A percentile compares a stretch with the other conserved stretches of the same genome.
These are phyloP conservation scores for Nymphalis urticae DNA, from an alignment of 2,888 invertebrate genomes.

Conservation along the genomic window DNA sequence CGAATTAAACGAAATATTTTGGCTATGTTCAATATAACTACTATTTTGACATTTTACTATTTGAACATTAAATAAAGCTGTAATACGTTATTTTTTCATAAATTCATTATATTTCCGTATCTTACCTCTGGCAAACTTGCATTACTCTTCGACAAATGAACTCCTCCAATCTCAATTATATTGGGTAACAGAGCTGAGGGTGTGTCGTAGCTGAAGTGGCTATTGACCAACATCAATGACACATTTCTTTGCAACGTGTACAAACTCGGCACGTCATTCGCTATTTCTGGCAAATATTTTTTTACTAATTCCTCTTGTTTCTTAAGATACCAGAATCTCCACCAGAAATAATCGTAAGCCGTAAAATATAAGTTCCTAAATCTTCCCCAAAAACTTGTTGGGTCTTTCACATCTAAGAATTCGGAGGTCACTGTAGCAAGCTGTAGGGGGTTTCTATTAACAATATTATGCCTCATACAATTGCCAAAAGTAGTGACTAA, in stretches of 20 bases:
- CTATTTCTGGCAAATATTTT: conserved; percentile 62
- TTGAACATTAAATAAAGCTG: too few species aligned
- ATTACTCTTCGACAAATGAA: conserved; percentile 68
- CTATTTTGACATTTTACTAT: too few species aligned
- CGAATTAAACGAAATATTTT: too few species aligned
- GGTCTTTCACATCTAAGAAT: conserved; percentile 64
- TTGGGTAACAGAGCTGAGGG: conserved; percentile 78
- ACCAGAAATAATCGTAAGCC: conserved; percentile 66
- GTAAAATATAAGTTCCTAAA: conserved; percentile 74
- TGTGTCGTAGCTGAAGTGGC: conserved; percentile 74
- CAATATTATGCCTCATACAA: conserved; percentile 69
- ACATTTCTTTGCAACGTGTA: conserved; percentile 65
- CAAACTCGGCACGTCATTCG: conserved; percentile 63
- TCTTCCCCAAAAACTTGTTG: conserved; percentile 78
- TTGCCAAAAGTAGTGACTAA: conserved; percentile 69
- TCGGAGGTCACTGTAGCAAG: conserved; percentile 64
- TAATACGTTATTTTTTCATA: too few species aligned
- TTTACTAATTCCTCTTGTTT: conserved; percentile 62
- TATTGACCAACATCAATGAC: conserved; percentile 71
- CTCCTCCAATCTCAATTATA: conserved; percentile 81
- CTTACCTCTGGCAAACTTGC: conserved; percentile 52
- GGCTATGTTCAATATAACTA: too few species aligned
- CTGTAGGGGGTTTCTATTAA: conserved; percentile 66
- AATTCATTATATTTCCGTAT: neutral
- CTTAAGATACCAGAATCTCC: conserved; percentile 64